Base-by-base conservation (phyloP, 1,140 invertebrate species). In the Drosophila pruinosa region DNA sequence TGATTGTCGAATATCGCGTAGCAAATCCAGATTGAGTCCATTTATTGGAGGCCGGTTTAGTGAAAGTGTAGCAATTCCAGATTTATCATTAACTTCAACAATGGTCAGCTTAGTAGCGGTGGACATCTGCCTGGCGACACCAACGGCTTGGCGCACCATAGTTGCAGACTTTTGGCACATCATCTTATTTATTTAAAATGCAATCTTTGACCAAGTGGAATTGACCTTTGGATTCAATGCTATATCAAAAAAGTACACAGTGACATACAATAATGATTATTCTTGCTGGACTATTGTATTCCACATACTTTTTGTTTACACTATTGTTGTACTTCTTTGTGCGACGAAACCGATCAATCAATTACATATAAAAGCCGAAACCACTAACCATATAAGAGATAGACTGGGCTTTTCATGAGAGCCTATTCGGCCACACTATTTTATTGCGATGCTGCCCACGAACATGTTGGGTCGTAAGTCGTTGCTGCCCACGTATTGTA, bases 31-130 rank as follows among this genome's bases (percentile, higher is more conserved):
- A 83, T 96, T 97, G 3, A 98, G 92, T 65, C 95, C 94, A 91
- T 98, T 98, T 0, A 97, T 96, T 15, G 97, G 96, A 52, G 94
- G 89, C 78, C 94, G 92, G 72, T 95, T 93, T 93, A 98, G 93
- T 1, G 95, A 95, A 15, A 97, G 90, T 1, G 93, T 94, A 17
- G 95, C 95, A 54, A 96, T 93, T 39, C 95, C 95, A 91, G 91
- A 93, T 85, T 94, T 93, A 70, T 94, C 93, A 73, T 93, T 92
- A 3, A 94, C 47, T 17, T 91, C 82, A 7, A 94, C 17, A 6
- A 36, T 62, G 7, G 75, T 78, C 8, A 59, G 10, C 21, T 24
- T 48, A 0, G n/a, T n/a, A 2, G 24, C 26, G 15, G 17, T 48
- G 14, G 57, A 48, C 57, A 59, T 36, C 6, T 67, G 57, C 2